A percentile compares a stretch with the other conserved stretches of the same genome.
Evolutionary conservation across 2,797 vertebrate genomes (phyloP).

Genomic region (Adelosebastes latens): DNA sequence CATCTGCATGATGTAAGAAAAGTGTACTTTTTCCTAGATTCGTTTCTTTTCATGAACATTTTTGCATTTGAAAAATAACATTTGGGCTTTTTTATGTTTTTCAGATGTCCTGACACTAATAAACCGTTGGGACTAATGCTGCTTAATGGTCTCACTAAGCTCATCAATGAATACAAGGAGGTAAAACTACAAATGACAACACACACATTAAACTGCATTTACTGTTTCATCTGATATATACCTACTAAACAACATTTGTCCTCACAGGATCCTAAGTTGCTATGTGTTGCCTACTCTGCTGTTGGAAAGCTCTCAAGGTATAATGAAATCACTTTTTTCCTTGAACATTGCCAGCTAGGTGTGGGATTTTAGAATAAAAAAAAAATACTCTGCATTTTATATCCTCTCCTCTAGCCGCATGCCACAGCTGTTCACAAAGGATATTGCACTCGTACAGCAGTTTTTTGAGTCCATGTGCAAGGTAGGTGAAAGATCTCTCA

Average conservation of each 20-base stretch:
- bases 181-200: slow-evolving; percentile 75
- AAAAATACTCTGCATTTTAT: background rate
- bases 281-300: slow-evolving; percentile 96
- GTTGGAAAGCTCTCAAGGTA: slow-evolving; percentile 98
- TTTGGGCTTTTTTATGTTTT: slow-evolving; percentile 31
- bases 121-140: slow-evolving; percentile 97
- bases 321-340: background rate
- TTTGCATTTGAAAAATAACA: background rate
- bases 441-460: slow-evolving; percentile 97
- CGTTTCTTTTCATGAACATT: background rate
- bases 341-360: background rate
- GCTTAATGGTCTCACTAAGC: slow-evolving; percentile 97
- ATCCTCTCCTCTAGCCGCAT: slow-evolving; percentile 87
- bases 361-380: background rate
- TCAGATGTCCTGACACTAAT: slow-evolving; percentile 95
- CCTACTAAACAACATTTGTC: slow-evolving; percentile 6
- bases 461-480: slow-evolving; percentile 99
- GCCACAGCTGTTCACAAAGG: slow-evolving; percentile 98
- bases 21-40: background rate
- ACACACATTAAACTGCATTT: background rate
- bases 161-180: slow-evolving; percentile 99
- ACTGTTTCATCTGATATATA: background rate
- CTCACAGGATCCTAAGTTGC: slow-evolving; percentile 93
- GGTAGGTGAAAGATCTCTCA: slow-evolving; percentile 77
- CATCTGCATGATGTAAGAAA: slow-evolving; percentile 87